phyloP scores from a whole-genome alignment of 2,797 vertebrate genomes.

The Onychomys arenicola region DNA sequence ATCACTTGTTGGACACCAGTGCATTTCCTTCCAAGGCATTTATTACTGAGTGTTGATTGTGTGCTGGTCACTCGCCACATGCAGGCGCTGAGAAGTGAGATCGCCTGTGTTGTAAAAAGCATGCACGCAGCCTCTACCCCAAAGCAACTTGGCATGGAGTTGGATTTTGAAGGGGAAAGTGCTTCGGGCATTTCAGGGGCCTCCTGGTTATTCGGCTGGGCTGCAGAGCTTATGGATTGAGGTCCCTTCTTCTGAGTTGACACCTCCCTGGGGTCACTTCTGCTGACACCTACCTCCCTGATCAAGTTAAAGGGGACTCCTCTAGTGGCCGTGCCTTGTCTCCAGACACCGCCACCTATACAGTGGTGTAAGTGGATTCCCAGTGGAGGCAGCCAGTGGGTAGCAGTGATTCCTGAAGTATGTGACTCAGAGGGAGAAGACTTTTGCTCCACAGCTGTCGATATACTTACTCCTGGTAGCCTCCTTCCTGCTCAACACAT shows the following conservation, averaged over 20 bases:
- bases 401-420: neutral
- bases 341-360: neutral
- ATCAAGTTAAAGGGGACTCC: neutral
- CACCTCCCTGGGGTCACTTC: neutral
- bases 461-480: fast-evolving
- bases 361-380: no score
- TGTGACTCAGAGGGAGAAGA: fast-evolving
- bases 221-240: neutral
- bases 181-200: neutral
- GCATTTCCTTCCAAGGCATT: fast-evolving
- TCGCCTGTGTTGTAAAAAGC: fast-evolving
- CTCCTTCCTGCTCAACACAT: neutral
- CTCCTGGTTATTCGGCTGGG: neutral
- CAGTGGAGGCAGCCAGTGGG: fast-evolving
- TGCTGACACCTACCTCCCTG: neutral
- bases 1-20: neutral
- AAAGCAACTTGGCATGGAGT: fast-evolving
- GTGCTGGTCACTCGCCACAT: fast-evolving
- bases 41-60: neutral
- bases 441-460: neutral
- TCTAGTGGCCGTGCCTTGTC: neutral
- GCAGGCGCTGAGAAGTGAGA: neutral
- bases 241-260: neutral
- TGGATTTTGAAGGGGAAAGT: neutral
- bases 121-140: fast-evolving